Evolutionary conservation across 2,888 invertebrate species (phyloP), one percentile per base, ranked within the genome.

Genomic region (Dione vanillae): DNA sequence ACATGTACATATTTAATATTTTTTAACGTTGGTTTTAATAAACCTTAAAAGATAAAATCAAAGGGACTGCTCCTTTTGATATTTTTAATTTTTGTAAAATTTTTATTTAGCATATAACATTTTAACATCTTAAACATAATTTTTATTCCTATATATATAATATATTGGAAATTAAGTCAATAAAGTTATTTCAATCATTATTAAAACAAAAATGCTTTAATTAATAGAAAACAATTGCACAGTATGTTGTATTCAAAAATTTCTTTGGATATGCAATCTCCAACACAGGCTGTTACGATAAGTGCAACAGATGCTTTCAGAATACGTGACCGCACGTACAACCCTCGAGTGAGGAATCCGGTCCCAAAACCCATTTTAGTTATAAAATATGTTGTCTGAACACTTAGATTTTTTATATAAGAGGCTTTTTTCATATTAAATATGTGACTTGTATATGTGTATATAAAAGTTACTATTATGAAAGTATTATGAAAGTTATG

Each of bases 301-400:
- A 59, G 49, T 49, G 49, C 47, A 61, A 61, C 61, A 61, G 61
- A 61, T 61, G 59, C 59, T 40, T 40, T 51, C 14, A 20, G 67
- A 45, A 61, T 67, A 67, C 67, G 67, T 67, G 67, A 67, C 67
- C 61, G 43, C 67, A 37, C 59, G 61, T 61, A 61, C 61, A 61
- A 61, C 45, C 45, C 61, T 61, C 35, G 20, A 61, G 27, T 45
- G 43, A 45, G 27, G 61, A 27, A 16, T 43, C 61, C 45, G 61
- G 61, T 61, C 61, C 61, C 61, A 35, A 35, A 27, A 35, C 35
- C 45, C 61, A 61, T 61, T 61, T 61, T 35, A 61, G 61, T 61
- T 61, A 61, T 27, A 61, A 61, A 61, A 61, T 61, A 61, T 61
- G 45, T 61, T 45, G 61, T 61, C 35, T 11, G 12, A 45, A 35